Evolutionary conservation across 2,113 vertebrate species (phyloP).

Genomic region (Piaya cayana): DNA sequence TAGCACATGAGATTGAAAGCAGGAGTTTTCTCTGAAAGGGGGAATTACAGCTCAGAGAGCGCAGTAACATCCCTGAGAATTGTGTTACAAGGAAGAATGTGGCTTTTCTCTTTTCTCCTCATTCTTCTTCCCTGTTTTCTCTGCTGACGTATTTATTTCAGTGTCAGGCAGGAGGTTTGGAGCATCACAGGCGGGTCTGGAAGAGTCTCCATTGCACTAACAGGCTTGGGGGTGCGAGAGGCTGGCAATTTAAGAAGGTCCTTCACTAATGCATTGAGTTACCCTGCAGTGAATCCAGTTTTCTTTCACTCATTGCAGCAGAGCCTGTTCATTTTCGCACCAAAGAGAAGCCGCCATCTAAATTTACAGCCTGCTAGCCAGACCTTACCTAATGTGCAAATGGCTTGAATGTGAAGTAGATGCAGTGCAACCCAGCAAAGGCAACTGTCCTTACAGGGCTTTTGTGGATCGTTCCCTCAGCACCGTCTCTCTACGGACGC

Average conservation of each 20-base stretch:
- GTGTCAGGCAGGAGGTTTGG: background rate
- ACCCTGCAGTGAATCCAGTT: background rate
- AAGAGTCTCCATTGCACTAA: fast-evolving
- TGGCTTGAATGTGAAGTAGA: background rate
- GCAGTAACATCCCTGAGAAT: too few species aligned
- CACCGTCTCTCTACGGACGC: fast-evolving
- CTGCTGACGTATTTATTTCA: fast-evolving
- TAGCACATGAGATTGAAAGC: fast-evolving
- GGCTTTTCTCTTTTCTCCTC: background rate
- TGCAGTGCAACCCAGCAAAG: background rate
- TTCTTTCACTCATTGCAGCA: background rate
- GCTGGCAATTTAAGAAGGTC: background rate
- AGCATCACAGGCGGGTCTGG: background rate
- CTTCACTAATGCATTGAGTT: background rate
- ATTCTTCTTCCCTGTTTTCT: background rate
- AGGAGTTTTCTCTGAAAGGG: background rate
- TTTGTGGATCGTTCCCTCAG: background rate
- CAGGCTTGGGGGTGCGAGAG: too few species aligned
- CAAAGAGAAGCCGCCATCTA: background rate
- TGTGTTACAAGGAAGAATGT: fast-evolving
- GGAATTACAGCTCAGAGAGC: background rate
- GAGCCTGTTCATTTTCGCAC: background rate
- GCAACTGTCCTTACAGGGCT: too few species aligned
- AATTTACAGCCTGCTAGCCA: background rate
- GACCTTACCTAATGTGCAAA: background rate